Conservation (phyloP, 2,797 vertebrate genomes). For the Cyclura pinguis region DNA sequence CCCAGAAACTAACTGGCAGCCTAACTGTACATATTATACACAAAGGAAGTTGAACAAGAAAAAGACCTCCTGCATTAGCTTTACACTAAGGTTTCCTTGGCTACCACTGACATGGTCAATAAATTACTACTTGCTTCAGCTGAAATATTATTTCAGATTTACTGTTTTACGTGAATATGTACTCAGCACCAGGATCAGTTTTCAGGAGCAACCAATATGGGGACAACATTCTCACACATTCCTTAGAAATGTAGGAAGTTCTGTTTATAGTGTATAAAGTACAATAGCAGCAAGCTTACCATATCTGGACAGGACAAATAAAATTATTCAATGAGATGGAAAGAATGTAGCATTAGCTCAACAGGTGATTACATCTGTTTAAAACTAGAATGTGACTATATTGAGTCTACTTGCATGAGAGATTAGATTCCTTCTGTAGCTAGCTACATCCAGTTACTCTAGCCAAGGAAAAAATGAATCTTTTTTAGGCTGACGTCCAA, state of each 20-base stretch:
- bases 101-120: background rate
- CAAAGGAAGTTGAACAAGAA: background rate
- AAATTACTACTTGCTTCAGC: background rate
- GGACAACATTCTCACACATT: background rate
- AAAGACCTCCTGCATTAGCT: background rate
- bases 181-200: background rate
- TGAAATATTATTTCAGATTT: background rate
- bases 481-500: background rate
- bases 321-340: background rate
- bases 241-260: background rate
- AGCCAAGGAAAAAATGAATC: fast-evolving
- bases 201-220: background rate
- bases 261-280: background rate
- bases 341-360: background rate
- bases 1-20: too few species aligned
- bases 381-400: background rate
- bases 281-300: background rate
- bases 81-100: background rate
- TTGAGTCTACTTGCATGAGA: background rate
- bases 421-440: background rate
- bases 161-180: background rate
- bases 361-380: background rate
- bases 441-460: background rate
- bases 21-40: background rate
- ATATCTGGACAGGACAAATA: background rate